Percentiles rank a stretch among this genome's conserved stretches.
These are phyloP conservation scores for Micrastur ruficollis DNA, from an alignment of 2,797 vertebrate species.

Conservation along the genomic window DNA sequence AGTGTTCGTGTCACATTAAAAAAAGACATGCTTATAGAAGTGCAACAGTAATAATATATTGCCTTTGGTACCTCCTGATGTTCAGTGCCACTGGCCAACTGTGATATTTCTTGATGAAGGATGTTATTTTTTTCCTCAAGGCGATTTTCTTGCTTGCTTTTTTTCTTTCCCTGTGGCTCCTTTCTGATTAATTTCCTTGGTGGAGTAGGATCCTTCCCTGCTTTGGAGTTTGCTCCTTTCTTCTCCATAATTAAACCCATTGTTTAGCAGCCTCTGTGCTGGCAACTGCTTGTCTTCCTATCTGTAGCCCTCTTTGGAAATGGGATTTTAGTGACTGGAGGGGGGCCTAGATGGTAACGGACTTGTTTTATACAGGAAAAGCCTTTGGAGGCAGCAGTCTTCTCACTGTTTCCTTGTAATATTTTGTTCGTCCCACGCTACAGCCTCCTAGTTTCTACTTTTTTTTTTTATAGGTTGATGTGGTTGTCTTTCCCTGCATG, in stretches of 20 bases:
- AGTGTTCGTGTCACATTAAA: background rate
- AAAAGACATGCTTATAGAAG: background rate
- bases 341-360: background rate
- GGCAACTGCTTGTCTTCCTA: background rate
- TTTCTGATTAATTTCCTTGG: slow-evolving; percentile 26
- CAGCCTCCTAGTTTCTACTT: background rate
- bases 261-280: background rate
- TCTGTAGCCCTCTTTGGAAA: background rate
- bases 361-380: background rate
- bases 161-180: background rate
- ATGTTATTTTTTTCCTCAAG: background rate
- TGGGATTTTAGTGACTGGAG: background rate
- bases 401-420: background rate
- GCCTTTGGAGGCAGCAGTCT: background rate
- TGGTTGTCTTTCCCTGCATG: background rate
- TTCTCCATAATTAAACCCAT: background rate
- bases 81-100: background rate
- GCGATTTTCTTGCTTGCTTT: background rate
- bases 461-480: background rate
- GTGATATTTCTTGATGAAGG: slow-evolving; percentile 51
- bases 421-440: background rate
- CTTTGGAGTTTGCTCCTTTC: background rate
- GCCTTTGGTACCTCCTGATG: slow-evolving; percentile 9
- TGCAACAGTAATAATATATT: slow-evolving; percentile 20
- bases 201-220: background rate